phyloP scores from a whole-genome alignment of 2,888 invertebrate species.

The Synergus gifuensis region DNA sequence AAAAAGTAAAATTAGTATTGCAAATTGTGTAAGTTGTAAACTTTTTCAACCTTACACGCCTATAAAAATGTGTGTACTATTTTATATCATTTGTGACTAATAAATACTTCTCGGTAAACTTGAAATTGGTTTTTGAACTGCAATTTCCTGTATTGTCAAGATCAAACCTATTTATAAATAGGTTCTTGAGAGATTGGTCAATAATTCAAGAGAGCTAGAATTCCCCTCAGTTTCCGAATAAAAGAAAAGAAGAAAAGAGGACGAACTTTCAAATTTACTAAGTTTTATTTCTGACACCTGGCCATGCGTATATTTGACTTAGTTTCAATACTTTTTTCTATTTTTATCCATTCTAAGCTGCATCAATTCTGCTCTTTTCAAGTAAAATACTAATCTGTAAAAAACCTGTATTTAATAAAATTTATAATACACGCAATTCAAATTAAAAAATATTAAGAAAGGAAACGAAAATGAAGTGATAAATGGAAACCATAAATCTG shows the following conservation, averaged over 20 bases:
- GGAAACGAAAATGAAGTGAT: no score
- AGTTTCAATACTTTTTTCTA: background rate
- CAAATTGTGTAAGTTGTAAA: no score
- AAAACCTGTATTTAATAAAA: no score
- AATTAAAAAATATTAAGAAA: no score
- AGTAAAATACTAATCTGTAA: background rate
- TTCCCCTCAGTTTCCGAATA: background rate
- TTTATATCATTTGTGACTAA: background rate
- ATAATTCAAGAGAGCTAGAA: background rate
- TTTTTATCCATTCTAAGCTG: background rate
- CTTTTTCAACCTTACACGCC: no score
- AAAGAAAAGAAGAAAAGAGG: conserved; percentile 9
- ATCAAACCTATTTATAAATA: background rate
- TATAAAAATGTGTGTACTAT: no score
- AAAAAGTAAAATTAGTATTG: no score
- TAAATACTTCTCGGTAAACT: background rate
- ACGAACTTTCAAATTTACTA: background rate
- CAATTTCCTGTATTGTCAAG: background rate
- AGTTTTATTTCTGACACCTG: background rate
- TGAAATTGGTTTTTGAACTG: background rate
- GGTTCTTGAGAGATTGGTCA: background rate
- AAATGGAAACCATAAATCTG: no score
- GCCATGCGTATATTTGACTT: background rate
- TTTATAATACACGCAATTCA: no score
- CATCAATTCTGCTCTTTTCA: background rate